Base-by-base conservation (phyloP, 2,113 vertebrate genomes). In the Chloroceryle aenea region DNA sequence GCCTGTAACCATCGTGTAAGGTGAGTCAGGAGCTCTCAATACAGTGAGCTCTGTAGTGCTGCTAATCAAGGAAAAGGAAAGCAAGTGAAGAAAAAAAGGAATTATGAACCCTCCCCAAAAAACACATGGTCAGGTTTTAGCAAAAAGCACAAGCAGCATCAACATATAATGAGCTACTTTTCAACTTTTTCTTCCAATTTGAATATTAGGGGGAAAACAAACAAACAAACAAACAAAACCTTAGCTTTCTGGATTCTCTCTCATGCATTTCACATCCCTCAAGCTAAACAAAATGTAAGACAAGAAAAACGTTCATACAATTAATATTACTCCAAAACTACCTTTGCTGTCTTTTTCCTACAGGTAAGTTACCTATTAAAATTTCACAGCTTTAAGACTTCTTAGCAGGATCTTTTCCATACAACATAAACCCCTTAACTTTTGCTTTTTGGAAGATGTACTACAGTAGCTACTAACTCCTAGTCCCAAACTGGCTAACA, bases 171-270 rank as follows among this genome's bases (percentile, higher is more conserved):
- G 10, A 80, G n/a, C 12, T 55, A 30, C 4, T 84, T 81, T n/a
- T 47, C 9, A 74, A 43, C 15, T 59, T 74, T 59, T 6, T 26
- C 45, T 85, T 58, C 14, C 23, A 47, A 89, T 43, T 7, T 30
- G 15, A 16, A 66, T 30, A 55, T 13, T 34, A 12, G 26, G 20
- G 21, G 3, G 40, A 42, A 4, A 52, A 48, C 32, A 47, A 47
- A n/a, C 16, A 2, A 32, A 27, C n/a, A 50, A 50, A 36, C 21
- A n/a, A 32, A n/a, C 16, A 2, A 32, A 27, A 1, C 2, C 9
- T 48, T 13, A 40, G 8, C 9, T 56, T 94, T 52, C 15, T 26
- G 38, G 34, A 61, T 64, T 76, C 15, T 67, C 32, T 21, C 36
- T 7, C 3, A 0, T 4, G 20, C 62, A 47, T 48, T 90, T 71